Base-by-base conservation (phyloP, 2,888 invertebrate genomes). In the Atherix ibis region DNA sequence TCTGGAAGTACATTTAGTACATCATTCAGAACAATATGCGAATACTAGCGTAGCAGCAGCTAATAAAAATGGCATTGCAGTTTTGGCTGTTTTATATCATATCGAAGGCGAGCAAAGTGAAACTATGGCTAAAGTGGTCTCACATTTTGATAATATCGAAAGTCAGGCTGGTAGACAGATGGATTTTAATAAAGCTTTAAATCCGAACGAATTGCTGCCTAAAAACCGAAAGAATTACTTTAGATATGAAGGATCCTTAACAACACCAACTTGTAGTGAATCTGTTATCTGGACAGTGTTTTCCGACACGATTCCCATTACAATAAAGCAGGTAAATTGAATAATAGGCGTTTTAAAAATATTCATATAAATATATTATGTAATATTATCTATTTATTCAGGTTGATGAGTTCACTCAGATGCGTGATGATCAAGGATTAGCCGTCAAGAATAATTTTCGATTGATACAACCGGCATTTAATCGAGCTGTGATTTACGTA, bases 241-340 rank as follows among this genome's bases (percentile, higher is more conserved):
- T 38, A 66, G 74, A 17, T 82, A 82, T 49, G 58, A 68, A 2
- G 82, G 82, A 0, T 82, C 82, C 0, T 59, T 83, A 42, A 82
- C 82, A 3, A 80, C 81, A 0, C 82, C 82, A 8, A 63, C 49
- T 4, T 83, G 82, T 50, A 69, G 70, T 33, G 82, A 83, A 52
- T 67, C 67, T 0, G 78, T 82, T n/a, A 68, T 68, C 4, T 82
- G 82, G 79, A 75, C 78, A 17, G 67, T 83, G 3, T 60, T 73
- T 36, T 62, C 63, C 0, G 61, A 68, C 18, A 65, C 66, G 15
- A 55, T 68, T 28, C 63, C 67, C 2, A 60, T 73, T 28, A 68
- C 70, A 0, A 45, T 59, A 40, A 49, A 55, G 8, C 68, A 68
- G 57, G 67, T 68, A 45, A 40, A 2, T 3, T 5, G 13, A 26